phyloP scores from a whole-genome alignment of 2,888 invertebrate species.

The Chrysotoxum bicinctum region DNA sequence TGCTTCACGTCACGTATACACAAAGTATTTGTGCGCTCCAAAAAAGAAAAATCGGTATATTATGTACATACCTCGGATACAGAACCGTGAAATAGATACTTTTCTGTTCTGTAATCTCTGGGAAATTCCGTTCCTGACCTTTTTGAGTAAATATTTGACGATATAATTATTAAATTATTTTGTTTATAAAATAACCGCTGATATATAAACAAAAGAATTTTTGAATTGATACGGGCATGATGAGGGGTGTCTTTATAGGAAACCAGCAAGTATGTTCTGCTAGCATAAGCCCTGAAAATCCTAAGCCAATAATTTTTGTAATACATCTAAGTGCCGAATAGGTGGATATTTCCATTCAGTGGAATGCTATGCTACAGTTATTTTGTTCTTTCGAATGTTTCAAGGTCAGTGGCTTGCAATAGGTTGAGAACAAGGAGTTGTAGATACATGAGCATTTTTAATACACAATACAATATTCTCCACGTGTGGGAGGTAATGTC shows the following conservation, averaged over 20 bases:
- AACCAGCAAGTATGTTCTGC: neutral
- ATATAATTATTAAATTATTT: constrained; percentile 21
- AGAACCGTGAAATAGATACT: constrained; percentile 26
- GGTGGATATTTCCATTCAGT: neutral
- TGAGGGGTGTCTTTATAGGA: neutral
- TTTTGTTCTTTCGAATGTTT: neutral
- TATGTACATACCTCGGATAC: neutral
- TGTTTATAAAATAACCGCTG: constrained; percentile 7
- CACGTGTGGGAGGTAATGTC: constrained; percentile 5
- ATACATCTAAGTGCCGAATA: neutral
- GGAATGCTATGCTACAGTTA: neutral
- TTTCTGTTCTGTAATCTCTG: neutral
- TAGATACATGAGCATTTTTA: neutral
- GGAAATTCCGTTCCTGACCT: constrained; percentile 32
- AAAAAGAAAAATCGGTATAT: neutral
- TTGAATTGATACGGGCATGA: constrained; percentile 25
- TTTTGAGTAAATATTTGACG: constrained; percentile 31
- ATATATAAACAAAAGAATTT: constrained; percentile 3
- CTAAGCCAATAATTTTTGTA: neutral
- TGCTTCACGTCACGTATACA: constrained; percentile 44
- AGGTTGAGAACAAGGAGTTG: neutral
- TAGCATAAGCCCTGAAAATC: neutral
- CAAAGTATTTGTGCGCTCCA: neutral
- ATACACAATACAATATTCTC: neutral
- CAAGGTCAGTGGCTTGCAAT: neutral